Evolutionary conservation across 1,140 invertebrate species (phyloP).

Genomic region (Drosophila simulans): DNA sequence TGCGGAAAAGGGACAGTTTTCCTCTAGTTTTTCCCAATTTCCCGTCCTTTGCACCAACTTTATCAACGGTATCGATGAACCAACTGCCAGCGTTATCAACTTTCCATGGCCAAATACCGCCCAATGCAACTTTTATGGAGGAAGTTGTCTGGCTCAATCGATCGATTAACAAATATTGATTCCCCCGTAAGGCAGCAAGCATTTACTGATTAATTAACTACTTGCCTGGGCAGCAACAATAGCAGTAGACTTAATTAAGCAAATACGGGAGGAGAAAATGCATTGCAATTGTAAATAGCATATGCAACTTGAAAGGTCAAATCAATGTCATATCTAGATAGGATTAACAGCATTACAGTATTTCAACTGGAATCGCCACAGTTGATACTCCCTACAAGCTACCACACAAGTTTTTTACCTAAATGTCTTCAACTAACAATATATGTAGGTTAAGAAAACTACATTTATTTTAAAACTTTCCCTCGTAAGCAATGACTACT

Average conservation of each 20-base stretch:
- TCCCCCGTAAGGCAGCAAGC: conserved; percentile 1
- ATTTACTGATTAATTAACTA: conserved; percentile 22
- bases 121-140: conserved; percentile 19
- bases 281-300: conserved; percentile 5
- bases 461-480: background rate
- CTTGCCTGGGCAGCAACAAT: background rate
- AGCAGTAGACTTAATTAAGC: conserved; percentile 32
- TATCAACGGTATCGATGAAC: conserved; percentile 17
- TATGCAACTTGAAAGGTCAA: conserved; percentile 16
- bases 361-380: conserved; percentile 2
- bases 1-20: background rate
- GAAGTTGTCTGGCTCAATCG: conserved; percentile 30
- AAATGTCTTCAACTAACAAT: no score
- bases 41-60: background rate
- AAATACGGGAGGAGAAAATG: background rate
- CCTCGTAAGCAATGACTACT: conserved; percentile 7
- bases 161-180: conserved; percentile 42
- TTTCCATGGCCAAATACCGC: background rate
- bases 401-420: background rate
- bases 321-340: conserved; percentile 30
- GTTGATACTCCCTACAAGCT: background rate
- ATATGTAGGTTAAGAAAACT: no score
- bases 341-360: conserved; percentile 13
- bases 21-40: background rate
- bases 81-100: conserved; percentile 11